Evolutionary conservation across 2,797 vertebrate species (phyloP), one percentile per base, ranked within the genome.

Genomic region (Rhinophrynus dorsalis): DNA sequence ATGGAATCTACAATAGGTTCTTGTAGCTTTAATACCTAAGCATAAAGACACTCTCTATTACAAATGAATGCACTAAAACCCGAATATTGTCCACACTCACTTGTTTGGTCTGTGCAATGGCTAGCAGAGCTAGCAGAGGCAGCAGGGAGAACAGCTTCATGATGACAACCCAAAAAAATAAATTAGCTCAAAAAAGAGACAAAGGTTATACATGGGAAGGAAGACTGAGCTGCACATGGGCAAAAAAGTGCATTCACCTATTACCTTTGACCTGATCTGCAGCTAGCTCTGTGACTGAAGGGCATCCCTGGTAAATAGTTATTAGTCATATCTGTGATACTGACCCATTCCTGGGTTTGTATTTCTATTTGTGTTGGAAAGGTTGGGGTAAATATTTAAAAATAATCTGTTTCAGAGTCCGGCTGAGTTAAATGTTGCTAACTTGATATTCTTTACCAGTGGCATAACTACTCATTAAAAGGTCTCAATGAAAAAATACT

Each of bases 171-270:
- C 29, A 54, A 32, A 50, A 27, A 54, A 20, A 5, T n/a, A 13
- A 50, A 30, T 60, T 45, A 60, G 27, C 20, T 33, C 17, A 55
- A 51, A 6, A 23, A 40, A 33, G 48, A 48, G 32, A 21, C 55
- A 73, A 73, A 73, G 55, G 62, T 73, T 42, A 73, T 20, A 8
- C 11, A 21, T 37, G 18, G 42, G 42, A n/a, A 48, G 42, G 13
- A 15, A 26, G 23, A 20, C 20, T 67, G 44, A 32, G 27, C 21
- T 51, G 33, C n/a, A 47, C 20, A 26, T 26, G 20, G 29, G 20
- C 55, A 40, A 60, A 54, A n/a, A 45, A 52, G 62, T 48, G 4
- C 62, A 73, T 73, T 73, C 51, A 44, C 62, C 70, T 24, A 13
- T 59, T 15, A 51, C 45, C 61, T 72, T 44, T 66, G 54, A 6